A percentile compares a stretch with the other conserved stretches of the same genome.
These are phyloP conservation scores for Minunthozetes semirufus DNA, from an alignment of 2,888 invertebrate species.

Conservation along the genomic window DNA sequence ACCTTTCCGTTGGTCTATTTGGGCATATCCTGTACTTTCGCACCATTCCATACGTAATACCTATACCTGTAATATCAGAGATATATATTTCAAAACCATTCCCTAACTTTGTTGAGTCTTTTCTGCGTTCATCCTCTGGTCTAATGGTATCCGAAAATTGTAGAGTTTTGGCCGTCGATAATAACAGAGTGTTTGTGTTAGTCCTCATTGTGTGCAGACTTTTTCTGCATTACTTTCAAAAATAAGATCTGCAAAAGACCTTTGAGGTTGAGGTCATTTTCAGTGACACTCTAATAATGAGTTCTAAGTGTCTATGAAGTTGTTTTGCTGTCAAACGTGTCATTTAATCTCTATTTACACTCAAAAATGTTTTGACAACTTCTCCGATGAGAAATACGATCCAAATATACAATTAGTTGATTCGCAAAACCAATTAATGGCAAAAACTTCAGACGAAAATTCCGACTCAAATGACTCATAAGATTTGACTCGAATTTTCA, in stretches of 20 bases:
- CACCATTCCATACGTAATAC: not conserved
- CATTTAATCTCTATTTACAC: slow-evolving; percentile 13
- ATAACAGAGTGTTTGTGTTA: not conserved
- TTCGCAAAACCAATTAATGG: too few species aligned
- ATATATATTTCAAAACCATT: not conserved
- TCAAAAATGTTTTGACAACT: slow-evolving; percentile 8
- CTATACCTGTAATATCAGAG: not conserved
- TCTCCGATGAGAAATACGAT: not conserved
- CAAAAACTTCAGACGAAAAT: not conserved
- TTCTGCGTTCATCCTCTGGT: not conserved
- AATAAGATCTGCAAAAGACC: slow-evolving; percentile 3
- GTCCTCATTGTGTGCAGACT: not conserved
- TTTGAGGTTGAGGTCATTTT: slow-evolving; percentile 15
- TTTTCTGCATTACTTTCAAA: slow-evolving; percentile 7
- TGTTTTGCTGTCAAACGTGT: slow-evolving; percentile 13
- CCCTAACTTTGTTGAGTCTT: not conserved
- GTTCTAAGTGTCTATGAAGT: slow-evolving; percentile 6
- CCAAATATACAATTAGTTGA: too few species aligned
- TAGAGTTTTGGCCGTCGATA: slow-evolving; percentile 1
- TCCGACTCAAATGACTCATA: not conserved
- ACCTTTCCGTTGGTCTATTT: slow-evolving; percentile 22
- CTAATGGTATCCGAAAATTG: slow-evolving; percentile 14
- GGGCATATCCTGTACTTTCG: slow-evolving; percentile 23
- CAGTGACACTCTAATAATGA: slow-evolving; percentile 24
- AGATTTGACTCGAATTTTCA: not conserved